These are phyloP conservation scores for Boulengeromyrus knoepffleri DNA, from an alignment of 2,113 vertebrate species.

Conservation along the genomic window DNA sequence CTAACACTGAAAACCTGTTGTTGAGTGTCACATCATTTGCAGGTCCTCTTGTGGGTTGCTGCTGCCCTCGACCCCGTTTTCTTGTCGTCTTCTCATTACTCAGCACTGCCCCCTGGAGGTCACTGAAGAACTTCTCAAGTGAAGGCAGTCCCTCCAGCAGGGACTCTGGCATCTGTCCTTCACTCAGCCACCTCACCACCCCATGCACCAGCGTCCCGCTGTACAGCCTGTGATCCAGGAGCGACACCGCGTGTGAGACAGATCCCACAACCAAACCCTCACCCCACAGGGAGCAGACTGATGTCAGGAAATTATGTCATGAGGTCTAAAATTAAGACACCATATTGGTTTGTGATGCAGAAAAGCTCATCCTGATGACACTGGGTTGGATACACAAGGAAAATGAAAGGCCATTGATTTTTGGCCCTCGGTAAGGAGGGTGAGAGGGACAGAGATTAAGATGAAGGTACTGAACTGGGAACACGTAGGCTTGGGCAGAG, in stretches of 20 bases:
- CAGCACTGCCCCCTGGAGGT: conserved; percentile 3
- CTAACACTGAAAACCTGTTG: not conserved
- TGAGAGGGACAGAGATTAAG: not conserved
- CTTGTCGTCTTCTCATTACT: not conserved
- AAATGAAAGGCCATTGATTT: not conserved
- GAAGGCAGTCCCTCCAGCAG: not conserved
- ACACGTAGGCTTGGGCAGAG: conserved; percentile 68
- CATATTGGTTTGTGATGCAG: not conserved
- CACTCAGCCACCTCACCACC: conserved; percentile 57
- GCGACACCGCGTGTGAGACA: not conserved
- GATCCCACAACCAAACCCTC: not conserved
- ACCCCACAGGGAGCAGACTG: not conserved
- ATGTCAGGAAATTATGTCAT: not conserved
- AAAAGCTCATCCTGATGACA: not conserved
- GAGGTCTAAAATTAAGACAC: not conserved
- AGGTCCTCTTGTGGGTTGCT: too few species aligned
- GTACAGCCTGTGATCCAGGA: conserved; percentile 65
- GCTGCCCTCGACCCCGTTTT: not conserved
- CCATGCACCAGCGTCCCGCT: conserved; percentile 77
- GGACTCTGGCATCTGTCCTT: conserved; percentile 11
- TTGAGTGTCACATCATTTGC: not conserved
- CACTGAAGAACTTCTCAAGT: not conserved
- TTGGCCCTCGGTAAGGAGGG: not conserved
- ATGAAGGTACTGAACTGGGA: conserved; percentile 60
- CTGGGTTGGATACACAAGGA: not conserved